Percentiles rank a stretch among this genome's conserved stretches.
Evolutionary conservation across 2,113 vertebrate species (phyloP).

Genomic region (Tringa solitaria): DNA sequence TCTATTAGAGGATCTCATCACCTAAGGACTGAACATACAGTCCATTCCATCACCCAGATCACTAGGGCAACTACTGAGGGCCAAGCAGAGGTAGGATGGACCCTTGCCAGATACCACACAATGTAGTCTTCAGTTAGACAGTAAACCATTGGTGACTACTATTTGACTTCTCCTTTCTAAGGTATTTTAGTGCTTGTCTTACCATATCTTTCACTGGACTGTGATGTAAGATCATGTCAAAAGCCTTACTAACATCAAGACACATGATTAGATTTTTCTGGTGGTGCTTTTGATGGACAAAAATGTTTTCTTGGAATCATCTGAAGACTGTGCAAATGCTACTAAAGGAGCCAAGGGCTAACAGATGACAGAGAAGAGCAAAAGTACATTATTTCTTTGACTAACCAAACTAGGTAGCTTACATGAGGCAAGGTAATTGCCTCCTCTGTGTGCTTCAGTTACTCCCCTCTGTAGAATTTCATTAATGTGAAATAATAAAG

Average conservation of each 20-base stretch:
- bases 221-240: not conserved
- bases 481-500: not conserved
- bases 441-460: not conserved
- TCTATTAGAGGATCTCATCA: not conserved
- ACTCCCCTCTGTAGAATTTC: not conserved
- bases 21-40: not conserved
- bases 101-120: not conserved
- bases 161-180: not conserved
- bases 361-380: not conserved
- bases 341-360: not conserved
- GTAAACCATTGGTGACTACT: not conserved
- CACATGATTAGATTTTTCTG: not conserved
- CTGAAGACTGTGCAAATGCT: slow-evolving; percentile 19
- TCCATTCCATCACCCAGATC: not conserved
- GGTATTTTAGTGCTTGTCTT: not conserved
- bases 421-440: not conserved
- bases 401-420: not conserved
- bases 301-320: not conserved
- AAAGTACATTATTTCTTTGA: not conserved
- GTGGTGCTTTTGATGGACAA: not conserved
- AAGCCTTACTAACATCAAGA: not conserved
- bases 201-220: not conserved
- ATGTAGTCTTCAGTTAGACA: not conserved
- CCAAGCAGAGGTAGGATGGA: not conserved
- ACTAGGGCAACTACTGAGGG: not conserved